Evolutionary conservation across 2,797 vertebrate species (phyloP).

Genomic region (Salmo trutta): DNA sequence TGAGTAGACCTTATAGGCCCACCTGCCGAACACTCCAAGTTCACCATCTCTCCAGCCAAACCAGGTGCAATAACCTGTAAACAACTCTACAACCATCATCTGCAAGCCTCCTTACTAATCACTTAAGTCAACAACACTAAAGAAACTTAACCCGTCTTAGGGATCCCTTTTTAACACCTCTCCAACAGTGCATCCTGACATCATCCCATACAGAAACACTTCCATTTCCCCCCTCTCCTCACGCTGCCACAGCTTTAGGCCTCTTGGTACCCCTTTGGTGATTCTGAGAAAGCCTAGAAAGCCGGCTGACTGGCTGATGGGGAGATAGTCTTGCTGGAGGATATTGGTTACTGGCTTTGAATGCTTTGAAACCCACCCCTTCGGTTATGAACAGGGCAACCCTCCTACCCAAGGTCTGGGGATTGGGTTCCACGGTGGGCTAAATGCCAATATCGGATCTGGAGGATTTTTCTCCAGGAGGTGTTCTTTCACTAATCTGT

Average conservation of each 20-base stretch:
- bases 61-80: conserved; percentile 11
- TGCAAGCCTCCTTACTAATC: background rate
- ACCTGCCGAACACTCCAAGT: background rate
- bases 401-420: conserved; percentile 55
- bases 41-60: background rate
- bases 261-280: conserved; percentile 17
- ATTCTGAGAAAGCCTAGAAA: conserved; percentile 54
- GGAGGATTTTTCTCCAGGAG: background rate
- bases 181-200: conserved; percentile 2
- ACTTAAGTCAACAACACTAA: conserved; percentile 1
- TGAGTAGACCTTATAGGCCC: background rate
- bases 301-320: conserved; percentile 30
- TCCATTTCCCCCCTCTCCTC: background rate
- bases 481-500: background rate
- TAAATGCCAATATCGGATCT: conserved; percentile 37
- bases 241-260: conserved; percentile 27
- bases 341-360: conserved; percentile 69
- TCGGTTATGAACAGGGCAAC: conserved; percentile 58
- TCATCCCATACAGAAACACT: background rate
- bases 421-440: conserved; percentile 67
- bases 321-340: conserved; percentile 38
- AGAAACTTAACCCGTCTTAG: background rate
- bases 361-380: conserved; percentile 66
- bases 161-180: conserved; percentile 37
- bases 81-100: background rate